phyloP scores from a whole-genome alignment of 2,888 invertebrate species.

The Lasioglossum morio region DNA sequence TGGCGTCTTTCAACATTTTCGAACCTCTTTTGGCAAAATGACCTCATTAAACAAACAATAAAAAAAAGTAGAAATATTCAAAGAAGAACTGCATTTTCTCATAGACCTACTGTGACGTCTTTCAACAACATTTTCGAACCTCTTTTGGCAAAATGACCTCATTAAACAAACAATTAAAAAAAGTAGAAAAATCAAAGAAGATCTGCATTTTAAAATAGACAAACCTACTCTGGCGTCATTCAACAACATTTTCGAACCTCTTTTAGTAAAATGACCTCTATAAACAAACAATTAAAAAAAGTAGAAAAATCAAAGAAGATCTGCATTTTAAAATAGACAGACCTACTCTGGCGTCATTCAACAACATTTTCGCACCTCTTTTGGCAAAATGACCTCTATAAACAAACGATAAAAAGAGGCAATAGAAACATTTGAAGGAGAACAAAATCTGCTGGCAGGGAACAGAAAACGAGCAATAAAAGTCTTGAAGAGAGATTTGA shows the following conservation, averaged over 20 bases:
- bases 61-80: neutral
- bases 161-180: neutral
- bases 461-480: neutral
- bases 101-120: too few relatives aligned
- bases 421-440: neutral
- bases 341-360: too few relatives aligned
- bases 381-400: neutral
- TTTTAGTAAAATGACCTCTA: too few relatives aligned
- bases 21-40: neutral
- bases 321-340: too few relatives aligned
- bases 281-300: too few relatives aligned
- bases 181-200: too few relatives aligned
- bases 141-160: neutral
- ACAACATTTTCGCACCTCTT: neutral
- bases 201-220: too few relatives aligned
- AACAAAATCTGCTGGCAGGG: neutral
- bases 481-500: neutral
- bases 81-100: too few relatives aligned
- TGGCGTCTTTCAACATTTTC: neutral
- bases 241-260: too few relatives aligned
- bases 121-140: too few relatives aligned
- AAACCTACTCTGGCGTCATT: too few relatives aligned
- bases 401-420: neutral
- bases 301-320: too few relatives aligned
- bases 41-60: neutral